Evolutionary conservation across 2,797 vertebrate genomes (phyloP), one percentile per base, ranked within the genome.

Genomic region (Leptodactylus fallax): DNA sequence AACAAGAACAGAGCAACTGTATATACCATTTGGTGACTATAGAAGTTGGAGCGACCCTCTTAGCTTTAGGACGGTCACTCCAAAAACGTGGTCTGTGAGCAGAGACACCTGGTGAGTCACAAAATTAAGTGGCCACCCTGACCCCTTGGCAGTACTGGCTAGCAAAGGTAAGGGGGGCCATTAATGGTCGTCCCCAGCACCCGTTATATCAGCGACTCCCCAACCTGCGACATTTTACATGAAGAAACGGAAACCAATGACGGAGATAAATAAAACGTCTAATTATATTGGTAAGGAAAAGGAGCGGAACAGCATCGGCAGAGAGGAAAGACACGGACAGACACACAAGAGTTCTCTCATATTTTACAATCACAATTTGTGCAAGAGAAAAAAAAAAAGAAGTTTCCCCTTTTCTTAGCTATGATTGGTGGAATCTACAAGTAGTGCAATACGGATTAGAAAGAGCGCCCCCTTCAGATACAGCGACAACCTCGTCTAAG

Each of bases 251-350:
- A 60, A 74, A 74, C 36, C 58, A 74, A n/a, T 58, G 21, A 58
- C 69, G 27, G n/a, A 83, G 23, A 84, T 74, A 84, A 84, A 84
- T 74, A 84, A 56, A 84, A 77, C 11, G 21, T 53, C 55, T 58
- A 51, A 83, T 83, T 82, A 83, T 67, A 74, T 85, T 85, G 9
- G 9, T 49, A 61, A 45, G 55, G 45, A 76, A 60, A 23, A 58
- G 45, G 27, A 85, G 69, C 55, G n/a, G 19, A 53, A 67, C 63
- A 71, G 61, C n/a, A 25, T 65, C 67, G 47, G 63, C 51, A 14
- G 3, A 60, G 25, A 60, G 82, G 21, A 74, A 45, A 47, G 71
- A 60, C 55, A 80, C 78, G 19, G 78, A 79, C 78, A 60, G 23
- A 79, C 53, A 56, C 21, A 17, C 1, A 61, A 21, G 27, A 80